These are phyloP conservation scores for Syngnathoides biaculeatus DNA, from an alignment of 2,113 vertebrate species.

Conservation along the genomic window DNA sequence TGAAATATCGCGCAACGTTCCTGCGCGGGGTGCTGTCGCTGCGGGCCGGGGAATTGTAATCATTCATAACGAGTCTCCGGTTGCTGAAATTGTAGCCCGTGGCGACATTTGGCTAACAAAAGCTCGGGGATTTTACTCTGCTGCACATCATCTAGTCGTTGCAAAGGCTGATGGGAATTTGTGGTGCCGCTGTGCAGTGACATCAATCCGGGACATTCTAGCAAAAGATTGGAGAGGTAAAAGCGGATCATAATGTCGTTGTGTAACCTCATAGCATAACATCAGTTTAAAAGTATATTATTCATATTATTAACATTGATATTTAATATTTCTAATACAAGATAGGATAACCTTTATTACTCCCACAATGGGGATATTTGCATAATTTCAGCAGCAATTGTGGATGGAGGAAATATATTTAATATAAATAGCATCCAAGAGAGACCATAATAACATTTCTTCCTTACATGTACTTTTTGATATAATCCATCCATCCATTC, in stretches of 20 bases:
- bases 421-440: no score
- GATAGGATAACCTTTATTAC: no score
- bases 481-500: no score
- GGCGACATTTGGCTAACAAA: slow-evolving; percentile 44
- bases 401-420: no score
- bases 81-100: slow-evolving; percentile 51
- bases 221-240: neutral
- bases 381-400: no score
- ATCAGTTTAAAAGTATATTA: no score
- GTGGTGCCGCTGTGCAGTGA: no score
- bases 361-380: no score
- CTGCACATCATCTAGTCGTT: slow-evolving; percentile 7
- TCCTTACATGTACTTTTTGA: no score
- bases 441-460: no score
- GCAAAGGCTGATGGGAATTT: slow-evolving; percentile 43
- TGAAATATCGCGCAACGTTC: slow-evolving; percentile 46
- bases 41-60: slow-evolving; percentile 35
- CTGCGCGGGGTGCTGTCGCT: slow-evolving; percentile 31
- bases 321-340: no score
- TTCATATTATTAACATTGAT: no score
- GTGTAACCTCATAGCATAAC: neutral
- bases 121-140: slow-evolving; percentile 21
- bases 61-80: slow-evolving; percentile 39
- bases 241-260: neutral
- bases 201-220: neutral